phyloP scores from a whole-genome alignment of 2,888 invertebrate genomes.

The Aquatica leii region DNA sequence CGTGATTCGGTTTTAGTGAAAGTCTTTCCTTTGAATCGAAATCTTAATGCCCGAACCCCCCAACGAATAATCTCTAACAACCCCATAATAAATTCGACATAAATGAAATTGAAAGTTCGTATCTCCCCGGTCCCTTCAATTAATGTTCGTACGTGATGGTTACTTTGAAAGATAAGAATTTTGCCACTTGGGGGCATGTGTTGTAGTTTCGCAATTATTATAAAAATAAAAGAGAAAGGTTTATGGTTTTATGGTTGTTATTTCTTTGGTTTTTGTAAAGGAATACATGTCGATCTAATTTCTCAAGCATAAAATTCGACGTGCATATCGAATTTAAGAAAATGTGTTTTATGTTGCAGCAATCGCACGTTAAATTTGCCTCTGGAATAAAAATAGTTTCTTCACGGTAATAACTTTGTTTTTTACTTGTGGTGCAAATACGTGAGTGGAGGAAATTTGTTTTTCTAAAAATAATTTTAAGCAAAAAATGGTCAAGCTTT shows the following conservation, averaged over 20 bases:
- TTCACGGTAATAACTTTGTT: no score
- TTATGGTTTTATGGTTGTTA: no score
- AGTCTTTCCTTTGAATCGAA: neutral
- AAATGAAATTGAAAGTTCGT: slow-evolving; percentile 32
- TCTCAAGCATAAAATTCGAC: neutral
- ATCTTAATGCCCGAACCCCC: neutral
- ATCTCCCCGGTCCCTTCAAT: slow-evolving; percentile 21
- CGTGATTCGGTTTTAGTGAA: neutral
- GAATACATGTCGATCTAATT: neutral
- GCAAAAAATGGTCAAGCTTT: no score
- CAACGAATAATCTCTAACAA: slow-evolving; percentile 9
- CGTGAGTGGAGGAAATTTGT: no score
- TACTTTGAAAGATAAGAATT: slow-evolving; percentile 23
- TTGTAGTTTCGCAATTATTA: neutral
- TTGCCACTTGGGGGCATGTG: neutral
- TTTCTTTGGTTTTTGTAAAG: no score
- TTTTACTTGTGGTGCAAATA: no score
- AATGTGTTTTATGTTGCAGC: no score
- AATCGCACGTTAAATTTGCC: no score
- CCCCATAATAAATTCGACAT: slow-evolving; percentile 27
- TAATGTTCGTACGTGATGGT: slow-evolving; percentile 28
- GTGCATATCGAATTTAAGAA: neutral
- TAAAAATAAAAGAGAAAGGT: neutral
- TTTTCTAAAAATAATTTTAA: no score
- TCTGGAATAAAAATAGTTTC: no score